Evolutionary conservation across 23 tunicate species (phyloP).

Genomic region (Ciona savignyi): DNA sequence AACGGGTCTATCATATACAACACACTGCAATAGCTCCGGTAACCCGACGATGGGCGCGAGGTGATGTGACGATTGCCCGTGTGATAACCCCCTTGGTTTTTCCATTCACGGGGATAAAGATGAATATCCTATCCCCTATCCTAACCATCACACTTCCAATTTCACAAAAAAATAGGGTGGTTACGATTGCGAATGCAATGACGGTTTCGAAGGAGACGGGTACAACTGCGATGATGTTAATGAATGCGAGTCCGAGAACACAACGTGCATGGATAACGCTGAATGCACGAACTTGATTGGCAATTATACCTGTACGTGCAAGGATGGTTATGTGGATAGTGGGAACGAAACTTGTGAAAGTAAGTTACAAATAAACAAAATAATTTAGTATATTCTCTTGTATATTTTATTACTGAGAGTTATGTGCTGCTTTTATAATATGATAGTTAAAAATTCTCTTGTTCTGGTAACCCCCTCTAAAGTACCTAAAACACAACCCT

Average conservation of each 20-base stretch:
- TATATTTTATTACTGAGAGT: no score
- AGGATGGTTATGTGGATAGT: background rate
- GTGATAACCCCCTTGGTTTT: background rate
- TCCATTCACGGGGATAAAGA: background rate
- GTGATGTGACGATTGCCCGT: background rate
- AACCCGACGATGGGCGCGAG: background rate
- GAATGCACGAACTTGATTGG: background rate
- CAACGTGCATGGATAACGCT: background rate
- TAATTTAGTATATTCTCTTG: no score
- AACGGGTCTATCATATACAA: no score
- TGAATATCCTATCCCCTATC: background rate
- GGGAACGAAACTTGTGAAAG: no score
- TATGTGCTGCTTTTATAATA: no score
- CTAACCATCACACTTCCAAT: background rate
- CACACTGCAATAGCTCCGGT: no score
- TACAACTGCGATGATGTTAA: background rate
- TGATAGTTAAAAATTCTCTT: no score
- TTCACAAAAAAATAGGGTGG: background rate
- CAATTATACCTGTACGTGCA: background rate
- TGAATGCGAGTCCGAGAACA: background rate
- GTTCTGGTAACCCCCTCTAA: no score
- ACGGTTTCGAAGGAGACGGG: background rate
- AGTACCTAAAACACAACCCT: no score
- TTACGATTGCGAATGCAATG: slow-evolving; percentile 9
- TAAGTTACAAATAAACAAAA: no score